Evolutionary conservation across 2,888 invertebrate species (phyloP), one percentile per base, ranked within the genome.

Genomic region (Polydrusus cervinus): DNA sequence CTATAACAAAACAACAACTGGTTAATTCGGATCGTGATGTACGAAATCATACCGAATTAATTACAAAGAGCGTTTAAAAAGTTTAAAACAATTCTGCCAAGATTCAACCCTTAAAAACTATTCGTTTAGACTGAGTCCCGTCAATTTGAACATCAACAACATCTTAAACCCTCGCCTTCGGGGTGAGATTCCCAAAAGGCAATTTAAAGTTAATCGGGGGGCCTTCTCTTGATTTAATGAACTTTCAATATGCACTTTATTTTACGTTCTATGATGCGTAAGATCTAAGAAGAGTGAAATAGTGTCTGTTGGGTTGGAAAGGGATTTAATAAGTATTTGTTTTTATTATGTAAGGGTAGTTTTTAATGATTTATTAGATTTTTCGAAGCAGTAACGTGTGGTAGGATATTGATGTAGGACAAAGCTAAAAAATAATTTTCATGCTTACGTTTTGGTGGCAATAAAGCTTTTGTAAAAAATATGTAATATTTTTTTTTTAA

Each of bases 161-260:
- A 38, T 60, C 57, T 60, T 18, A 38, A 57, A 55, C 57, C 45
- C 57, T 68, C 18, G 25, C 57, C 45, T 45, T 68, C 18, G 25
- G 67, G 55, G 67, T 25, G 57, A 11, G 45, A 25, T 25, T 43
- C 45, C 67, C 45, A 10, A 55, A 68, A 57, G 20, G 57, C 55
- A 68, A 68, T 68, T 68, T 68, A 68, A 57, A 68, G 57, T 68
- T 68, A 68, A 68, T 68, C 55, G 55, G 40, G 57, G 57, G 34
- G 13, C 25, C 49, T 55, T 67, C 67, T 67, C 25, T 43, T 68
- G 67, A 68, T 68, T 68, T 68, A 68, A 68, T 57, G 67, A 68
- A 57, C 45, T 57, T 55, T 67, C 43, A 16, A 45, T 34, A 25
- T 67, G 67, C 53, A 67, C 67, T 68, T 68, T 43, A 55, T 55